Evolutionary conservation across 2,797 vertebrate species (phyloP).

Genomic region (Tolypeutes matacus): DNA sequence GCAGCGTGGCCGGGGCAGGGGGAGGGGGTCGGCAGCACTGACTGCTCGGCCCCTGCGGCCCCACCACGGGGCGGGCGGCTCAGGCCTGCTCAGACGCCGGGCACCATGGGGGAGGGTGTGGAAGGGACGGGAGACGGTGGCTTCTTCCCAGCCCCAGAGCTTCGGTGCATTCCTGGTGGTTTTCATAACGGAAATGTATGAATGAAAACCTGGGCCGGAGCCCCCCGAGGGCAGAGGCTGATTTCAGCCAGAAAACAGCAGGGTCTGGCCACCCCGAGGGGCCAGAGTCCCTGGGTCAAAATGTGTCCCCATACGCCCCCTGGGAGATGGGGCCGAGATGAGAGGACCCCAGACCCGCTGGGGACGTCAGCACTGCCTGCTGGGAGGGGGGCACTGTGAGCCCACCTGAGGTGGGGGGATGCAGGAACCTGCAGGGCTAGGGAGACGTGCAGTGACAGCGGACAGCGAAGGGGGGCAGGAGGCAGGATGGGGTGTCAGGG

Average conservation of each 20-base stretch:
- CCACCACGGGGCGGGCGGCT: background rate
- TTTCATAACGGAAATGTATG: background rate
- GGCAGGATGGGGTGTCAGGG: rapidly evolving
- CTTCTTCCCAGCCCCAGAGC: background rate
- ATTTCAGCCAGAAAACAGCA: background rate
- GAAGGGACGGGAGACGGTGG: background rate
- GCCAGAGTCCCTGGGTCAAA: background rate
- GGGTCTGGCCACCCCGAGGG: background rate
- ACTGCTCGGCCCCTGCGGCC: too few relatives aligned
- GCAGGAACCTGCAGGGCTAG: rapidly evolving
- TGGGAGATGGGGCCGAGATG: background rate
- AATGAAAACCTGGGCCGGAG: rapidly evolving
- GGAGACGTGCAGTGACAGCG: background rate
- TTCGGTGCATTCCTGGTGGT: rapidly evolving
- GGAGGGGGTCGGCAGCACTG: background rate
- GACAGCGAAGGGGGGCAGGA: background rate
- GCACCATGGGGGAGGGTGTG: rapidly evolving
- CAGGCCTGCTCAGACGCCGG: too few relatives aligned
- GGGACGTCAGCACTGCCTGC: background rate
- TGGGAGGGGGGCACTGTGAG: background rate
- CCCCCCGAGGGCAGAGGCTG: background rate
- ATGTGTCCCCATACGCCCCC: rapidly evolving
- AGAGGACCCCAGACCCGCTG: background rate
- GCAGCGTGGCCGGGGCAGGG: too few relatives aligned
- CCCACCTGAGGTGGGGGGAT: background rate